phyloP scores from a whole-genome alignment of 92 coral and sea anemone species.

The Pocillopora grandis region DNA sequence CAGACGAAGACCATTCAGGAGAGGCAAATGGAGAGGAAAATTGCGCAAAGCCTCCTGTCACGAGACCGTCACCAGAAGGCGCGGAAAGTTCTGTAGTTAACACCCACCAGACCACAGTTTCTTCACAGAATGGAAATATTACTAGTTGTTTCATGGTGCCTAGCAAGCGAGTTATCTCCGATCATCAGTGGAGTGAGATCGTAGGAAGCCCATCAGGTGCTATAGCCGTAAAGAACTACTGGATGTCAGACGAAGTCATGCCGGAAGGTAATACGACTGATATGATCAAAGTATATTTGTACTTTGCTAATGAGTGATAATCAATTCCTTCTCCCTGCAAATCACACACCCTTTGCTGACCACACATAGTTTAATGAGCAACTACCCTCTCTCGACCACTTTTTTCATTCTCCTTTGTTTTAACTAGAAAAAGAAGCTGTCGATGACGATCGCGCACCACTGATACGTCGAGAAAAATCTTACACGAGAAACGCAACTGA shows the following conservation, averaged over 20 bases:
- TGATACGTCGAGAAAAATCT: constrained; percentile 10
- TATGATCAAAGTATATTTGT: neutral
- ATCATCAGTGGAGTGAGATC: neutral
- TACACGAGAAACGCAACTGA: constrained; percentile 4
- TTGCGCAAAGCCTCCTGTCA: neutral
- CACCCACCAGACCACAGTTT: neutral
- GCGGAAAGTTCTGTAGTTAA: constrained; percentile 4
- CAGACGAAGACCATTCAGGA: neutral
- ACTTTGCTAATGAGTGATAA: too few species aligned
- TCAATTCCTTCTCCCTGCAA: too few species aligned
- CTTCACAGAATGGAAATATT: neutral
- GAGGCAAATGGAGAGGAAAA: neutral
- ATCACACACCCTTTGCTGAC: too few species aligned
- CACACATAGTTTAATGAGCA: neutral
- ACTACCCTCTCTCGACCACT: neutral
- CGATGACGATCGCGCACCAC: constrained; percentile 9
- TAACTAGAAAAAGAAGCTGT: constrained; percentile 11
- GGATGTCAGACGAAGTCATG: constrained; percentile 1
- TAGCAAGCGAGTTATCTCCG: neutral
- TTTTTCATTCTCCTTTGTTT: neutral
- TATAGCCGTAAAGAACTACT: neutral
- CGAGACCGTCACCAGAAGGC: constrained; percentile 31
- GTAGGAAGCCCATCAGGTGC: constrained; percentile 26
- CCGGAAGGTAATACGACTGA: neutral
- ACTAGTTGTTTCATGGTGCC: constrained; percentile 2